A percentile compares a stretch with the other conserved stretches of the same genome.
phyloP scores from a whole-genome alignment of 2,113 vertebrate genomes.

The Ceyx margarethae region DNA sequence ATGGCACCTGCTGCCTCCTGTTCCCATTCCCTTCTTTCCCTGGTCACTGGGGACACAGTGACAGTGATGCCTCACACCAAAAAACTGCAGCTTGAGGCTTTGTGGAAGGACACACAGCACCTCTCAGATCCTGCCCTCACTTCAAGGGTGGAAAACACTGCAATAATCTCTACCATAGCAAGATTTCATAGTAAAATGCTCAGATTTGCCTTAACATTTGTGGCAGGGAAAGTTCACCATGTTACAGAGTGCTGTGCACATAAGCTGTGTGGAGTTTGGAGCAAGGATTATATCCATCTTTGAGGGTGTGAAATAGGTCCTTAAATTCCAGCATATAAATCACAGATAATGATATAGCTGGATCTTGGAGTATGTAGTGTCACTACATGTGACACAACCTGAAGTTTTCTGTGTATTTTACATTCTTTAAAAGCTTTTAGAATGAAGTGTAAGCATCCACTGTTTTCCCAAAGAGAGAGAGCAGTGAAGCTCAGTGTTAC shows the following conservation, averaged over 20 bases:
- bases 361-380: background rate
- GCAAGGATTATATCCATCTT: background rate
- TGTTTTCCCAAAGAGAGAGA: constrained; percentile 1
- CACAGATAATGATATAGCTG: background rate
- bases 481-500: background rate
- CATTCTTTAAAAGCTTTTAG: background rate
- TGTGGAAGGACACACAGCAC: background rate
- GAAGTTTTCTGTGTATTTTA: background rate
- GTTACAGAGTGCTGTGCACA: background rate
- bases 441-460: background rate
- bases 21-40: background rate
- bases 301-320: background rate
- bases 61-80: background rate
- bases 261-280: background rate
- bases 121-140: background rate
- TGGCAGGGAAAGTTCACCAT: background rate
- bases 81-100: background rate
- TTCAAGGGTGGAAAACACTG: background rate
- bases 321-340: background rate
- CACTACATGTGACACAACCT: background rate
- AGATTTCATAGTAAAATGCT: too few species aligned
- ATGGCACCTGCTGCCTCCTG: background rate
- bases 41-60: background rate
- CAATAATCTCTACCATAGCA: background rate
- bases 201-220: background rate